Evolutionary conservation across 2,888 invertebrate genomes (phyloP).

Genomic region (Peribatodes rhomboidaria): DNA sequence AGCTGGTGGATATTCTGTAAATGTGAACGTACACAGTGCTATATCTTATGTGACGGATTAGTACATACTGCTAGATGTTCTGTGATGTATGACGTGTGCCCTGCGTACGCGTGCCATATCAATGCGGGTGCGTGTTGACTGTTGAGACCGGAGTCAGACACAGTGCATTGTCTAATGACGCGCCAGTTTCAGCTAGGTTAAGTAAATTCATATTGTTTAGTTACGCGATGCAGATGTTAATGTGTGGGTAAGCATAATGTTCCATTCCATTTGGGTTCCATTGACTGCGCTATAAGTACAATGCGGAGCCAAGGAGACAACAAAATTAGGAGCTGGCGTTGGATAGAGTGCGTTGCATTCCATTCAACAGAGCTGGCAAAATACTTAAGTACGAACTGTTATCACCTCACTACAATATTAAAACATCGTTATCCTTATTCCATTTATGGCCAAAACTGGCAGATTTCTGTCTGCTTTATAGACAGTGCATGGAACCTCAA

Average conservation of each 20-base stretch:
- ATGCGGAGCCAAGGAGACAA: background rate
- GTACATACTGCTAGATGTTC: constrained; percentile 1
- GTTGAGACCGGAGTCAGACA: constrained; percentile 15
- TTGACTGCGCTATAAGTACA: background rate
- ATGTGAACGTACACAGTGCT: background rate
- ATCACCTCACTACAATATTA: too few species aligned
- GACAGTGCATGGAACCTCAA: too few species aligned
- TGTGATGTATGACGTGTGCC: constrained; percentile 4
- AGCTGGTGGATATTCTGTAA: background rate
- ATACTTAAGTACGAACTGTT: too few species aligned
- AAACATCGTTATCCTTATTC: too few species aligned
- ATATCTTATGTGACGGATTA: background rate
- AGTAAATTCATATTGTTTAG: constrained; percentile 23
- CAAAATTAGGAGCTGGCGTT: background rate
- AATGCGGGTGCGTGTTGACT: constrained; percentile 12
- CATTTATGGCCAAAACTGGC: too few species aligned
- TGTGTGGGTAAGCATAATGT: background rate
- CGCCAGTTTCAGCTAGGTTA: constrained; percentile 7
- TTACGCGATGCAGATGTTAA: constrained; percentile 4
- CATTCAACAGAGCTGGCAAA: background rate
- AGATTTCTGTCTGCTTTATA: too few species aligned
- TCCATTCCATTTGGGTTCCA: constrained; percentile 11
- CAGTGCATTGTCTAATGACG: constrained; percentile 29
- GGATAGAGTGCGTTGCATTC: too few species aligned
- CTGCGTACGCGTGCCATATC: constrained; percentile 21